Percentiles rank a stretch among this genome's conserved stretches.
Evolutionary conservation across 2,113 vertebrate species (phyloP).

Genomic region (Oncorhynchus kisutch): DNA sequence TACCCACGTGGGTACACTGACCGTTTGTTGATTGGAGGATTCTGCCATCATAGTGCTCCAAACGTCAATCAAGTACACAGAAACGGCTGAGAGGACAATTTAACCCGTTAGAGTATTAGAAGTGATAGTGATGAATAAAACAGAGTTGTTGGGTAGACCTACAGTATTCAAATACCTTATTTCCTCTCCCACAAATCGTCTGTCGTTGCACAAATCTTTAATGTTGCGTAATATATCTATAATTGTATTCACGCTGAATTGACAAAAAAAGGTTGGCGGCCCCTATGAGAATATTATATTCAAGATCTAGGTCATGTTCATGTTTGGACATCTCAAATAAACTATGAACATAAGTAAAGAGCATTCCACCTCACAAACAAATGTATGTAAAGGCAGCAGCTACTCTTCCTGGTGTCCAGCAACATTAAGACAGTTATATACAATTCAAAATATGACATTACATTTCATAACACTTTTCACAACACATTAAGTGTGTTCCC

Average conservation of each 20-base stretch:
- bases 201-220: slow-evolving; percentile 29
- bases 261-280: slow-evolving; percentile 31
- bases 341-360: slow-evolving; percentile 2
- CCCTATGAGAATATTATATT: slow-evolving; percentile 2
- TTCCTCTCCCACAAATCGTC: slow-evolving; percentile 51
- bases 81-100: slow-evolving; percentile 47
- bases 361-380: too few species aligned
- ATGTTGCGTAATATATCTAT: background rate
- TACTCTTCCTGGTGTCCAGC: too few species aligned
- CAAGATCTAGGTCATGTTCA: slow-evolving; percentile 23
- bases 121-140: slow-evolving; percentile 33
- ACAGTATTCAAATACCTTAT: slow-evolving; percentile 61
- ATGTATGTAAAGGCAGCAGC: too few species aligned
- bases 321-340: slow-evolving; percentile 28
- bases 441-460: too few species aligned
- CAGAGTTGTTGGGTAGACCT: slow-evolving; percentile 52
- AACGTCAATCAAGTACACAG: slow-evolving; percentile 70
- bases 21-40: slow-evolving; percentile 66
- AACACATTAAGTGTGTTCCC: too few species aligned
- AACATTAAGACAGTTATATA: too few species aligned
- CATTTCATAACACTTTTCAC: too few species aligned
- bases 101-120: slow-evolving; percentile 67
- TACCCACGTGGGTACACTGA: slow-evolving; percentile 70
- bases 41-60: slow-evolving; percentile 35
- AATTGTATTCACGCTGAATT: slow-evolving; percentile 30